Base-by-base conservation (phyloP, 2,888 invertebrate genomes). In the Rhaphigaster nebulosa region DNA sequence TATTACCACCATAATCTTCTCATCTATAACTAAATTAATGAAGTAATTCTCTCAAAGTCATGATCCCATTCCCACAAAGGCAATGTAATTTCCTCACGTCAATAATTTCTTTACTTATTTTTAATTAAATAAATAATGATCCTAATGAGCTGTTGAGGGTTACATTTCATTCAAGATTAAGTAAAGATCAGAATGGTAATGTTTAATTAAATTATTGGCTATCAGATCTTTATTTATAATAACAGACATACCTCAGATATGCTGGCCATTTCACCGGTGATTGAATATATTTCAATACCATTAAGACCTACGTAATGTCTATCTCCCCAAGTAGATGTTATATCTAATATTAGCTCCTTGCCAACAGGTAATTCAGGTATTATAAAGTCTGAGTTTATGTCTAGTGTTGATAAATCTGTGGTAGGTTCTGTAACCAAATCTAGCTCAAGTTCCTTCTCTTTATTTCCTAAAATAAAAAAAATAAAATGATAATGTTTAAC, bases 261-360 rank as follows among this genome's bases (percentile, higher is more conserved):
- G 88, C 93, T 93, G 2, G 95, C 95, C 56, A 94, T 94, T 92
- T 95, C 94, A 20, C 97, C 97, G 89, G 94, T 94, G 29, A 94
- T 94, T 91, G 96, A 95, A 93, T 97, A 97, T 91, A 97, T 94
- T 93, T 97, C 97, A 90, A 97, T 95, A 5, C 97, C 97, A 93
- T 97, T 97, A 90, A 97, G 93, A 0, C 97, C 97, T 26, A 97
- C 96, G 92, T 96, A 96, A 93, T 96, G 96, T 92, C 95, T 95
- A 93, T 97, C 97, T 18, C 97, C 97, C 97, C 97, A 97, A 54
- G 97, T 97, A 34, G 95, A 95, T 91, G 95, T 94, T 92, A 97
- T 96, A 93, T 96, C 96, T 90, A 97, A 94, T 92, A 95, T 95
- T 92, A 97, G 93, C 90, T 95, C 93, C 92, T 95, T 94, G n/a